phyloP scores from a whole-genome alignment of 2,113 vertebrate genomes.

The Eurystomus gularis region DNA sequence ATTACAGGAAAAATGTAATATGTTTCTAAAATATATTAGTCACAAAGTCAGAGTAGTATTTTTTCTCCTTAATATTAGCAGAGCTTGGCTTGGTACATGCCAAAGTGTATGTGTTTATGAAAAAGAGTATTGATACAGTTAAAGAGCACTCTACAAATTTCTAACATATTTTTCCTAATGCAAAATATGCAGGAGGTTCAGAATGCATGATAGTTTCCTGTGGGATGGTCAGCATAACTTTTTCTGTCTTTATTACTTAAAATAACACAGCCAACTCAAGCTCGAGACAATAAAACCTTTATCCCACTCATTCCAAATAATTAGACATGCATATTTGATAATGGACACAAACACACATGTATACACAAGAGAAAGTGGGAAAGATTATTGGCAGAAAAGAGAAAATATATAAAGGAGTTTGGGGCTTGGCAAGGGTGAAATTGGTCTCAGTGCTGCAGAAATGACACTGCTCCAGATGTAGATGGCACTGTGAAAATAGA shows the following conservation, averaged over 20 bases:
- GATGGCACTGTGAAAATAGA: not conserved
- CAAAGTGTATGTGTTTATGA: too few relatives aligned
- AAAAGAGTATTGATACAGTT: not conserved
- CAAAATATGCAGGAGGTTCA: conserved; percentile 33
- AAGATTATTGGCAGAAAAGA: conserved; percentile 2
- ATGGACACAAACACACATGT: not conserved
- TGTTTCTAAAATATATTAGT: conserved; percentile 41
- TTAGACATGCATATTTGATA: not conserved
- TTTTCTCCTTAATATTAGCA: not conserved
- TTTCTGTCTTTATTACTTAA: not conserved
- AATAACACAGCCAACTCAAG: not conserved
- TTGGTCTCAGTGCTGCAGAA: not conserved
- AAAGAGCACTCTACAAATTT: conserved; percentile 21
- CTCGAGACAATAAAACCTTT: not conserved
- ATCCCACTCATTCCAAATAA: not conserved
- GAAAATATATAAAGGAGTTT: not conserved
- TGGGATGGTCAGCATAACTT: not conserved
- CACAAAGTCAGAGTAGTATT: not conserved
- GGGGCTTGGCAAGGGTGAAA: not conserved
- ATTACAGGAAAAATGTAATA: conserved; percentile 50
- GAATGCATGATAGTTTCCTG: not conserved
- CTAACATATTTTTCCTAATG: conserved; percentile 36
- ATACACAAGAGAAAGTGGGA: not conserved
- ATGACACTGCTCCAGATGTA: not conserved
- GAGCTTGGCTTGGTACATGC: too few relatives aligned